Evolutionary conservation across 2,113 vertebrate genomes (phyloP).

Genomic region (Microtus richardsoni): DNA sequence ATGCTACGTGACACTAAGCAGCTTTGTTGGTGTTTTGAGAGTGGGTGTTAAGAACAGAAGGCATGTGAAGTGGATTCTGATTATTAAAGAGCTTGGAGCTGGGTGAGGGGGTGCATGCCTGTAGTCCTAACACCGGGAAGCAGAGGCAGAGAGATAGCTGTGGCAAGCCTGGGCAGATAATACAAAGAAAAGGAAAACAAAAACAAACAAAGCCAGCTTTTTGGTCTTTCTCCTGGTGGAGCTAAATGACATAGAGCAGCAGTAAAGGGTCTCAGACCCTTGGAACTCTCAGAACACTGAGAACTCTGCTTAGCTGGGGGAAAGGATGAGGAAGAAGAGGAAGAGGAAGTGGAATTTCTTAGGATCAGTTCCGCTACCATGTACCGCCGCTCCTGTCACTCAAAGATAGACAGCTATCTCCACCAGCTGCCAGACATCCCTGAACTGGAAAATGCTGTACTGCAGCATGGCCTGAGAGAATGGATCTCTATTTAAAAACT

Average conservation of each 20-base stretch:
- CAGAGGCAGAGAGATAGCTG: neutral
- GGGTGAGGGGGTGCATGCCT: neutral
- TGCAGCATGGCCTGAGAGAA: neutral
- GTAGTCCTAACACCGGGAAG: neutral
- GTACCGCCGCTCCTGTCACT: neutral
- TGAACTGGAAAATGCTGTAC: neutral
- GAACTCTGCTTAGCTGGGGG: neutral
- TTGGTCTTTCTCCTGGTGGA: neutral
- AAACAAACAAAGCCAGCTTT: neutral
- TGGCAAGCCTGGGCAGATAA: neutral
- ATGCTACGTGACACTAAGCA: neutral
- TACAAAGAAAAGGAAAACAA: neutral
- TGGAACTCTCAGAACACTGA: neutral
- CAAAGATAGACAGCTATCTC: neutral
- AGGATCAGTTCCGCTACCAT: neutral
- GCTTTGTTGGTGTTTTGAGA: neutral
- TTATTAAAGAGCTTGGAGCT: neutral
- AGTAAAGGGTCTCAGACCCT: neutral
- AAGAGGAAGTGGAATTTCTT: neutral
- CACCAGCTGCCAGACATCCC: neutral
- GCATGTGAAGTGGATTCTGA: constrained; percentile 1
- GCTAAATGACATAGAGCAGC: neutral
- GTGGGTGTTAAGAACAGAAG: constrained; percentile 13
- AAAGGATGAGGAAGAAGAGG: neutral
- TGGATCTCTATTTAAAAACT: neutral